Evolutionary conservation across 2,113 vertebrate genomes (phyloP), one percentile per base, ranked within the genome.

Genomic region (Cepphus grylle): DNA sequence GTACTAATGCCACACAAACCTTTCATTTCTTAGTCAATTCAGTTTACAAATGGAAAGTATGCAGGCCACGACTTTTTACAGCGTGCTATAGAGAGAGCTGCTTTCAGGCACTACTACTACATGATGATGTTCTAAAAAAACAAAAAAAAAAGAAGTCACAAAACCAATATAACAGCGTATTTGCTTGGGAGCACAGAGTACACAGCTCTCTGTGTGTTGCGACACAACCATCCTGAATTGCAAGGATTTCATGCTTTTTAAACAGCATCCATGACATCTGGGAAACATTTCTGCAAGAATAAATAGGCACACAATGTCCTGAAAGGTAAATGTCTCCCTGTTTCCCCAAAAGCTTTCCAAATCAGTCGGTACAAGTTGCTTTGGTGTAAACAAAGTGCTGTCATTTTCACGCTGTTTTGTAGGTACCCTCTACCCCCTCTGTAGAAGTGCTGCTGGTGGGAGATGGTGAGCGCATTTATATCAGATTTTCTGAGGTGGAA

Each of bases 241-340:
- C 76, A 90, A 85, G 42, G 30, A 59, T 88, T 97, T 92, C 0
- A 1, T 90, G 55, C 34, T 86, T 94, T 82, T 90, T 87, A 88
- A 95, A 90, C 21, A 73, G 21, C 52, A 74, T 88, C 81, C 36
- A 29, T 56, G 56, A 81, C 84, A 92, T 96, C 80, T 94, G 86
- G 66, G 61, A 93, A 78, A 92, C 47, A 66, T 81, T 95, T 95
- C 61, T 62, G 36, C 11, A 78, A 66, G 36, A 91, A 80, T 69
- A 80, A 93, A 74, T 50, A 82, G 13, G 25, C 47, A 91, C 70
- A 79, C 40, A 59, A 62, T 72, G 52, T 92, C 36, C 72, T 55
- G 40, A 80, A 85, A 96, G 78, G 86, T 94, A 79, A 81, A 82
- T 9, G 36, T 14, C 3, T 86, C 12, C 47, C 63, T 32, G 1